Conservation (phyloP, 1,140 invertebrate species). For the Sminthurides bifidus region DNA sequence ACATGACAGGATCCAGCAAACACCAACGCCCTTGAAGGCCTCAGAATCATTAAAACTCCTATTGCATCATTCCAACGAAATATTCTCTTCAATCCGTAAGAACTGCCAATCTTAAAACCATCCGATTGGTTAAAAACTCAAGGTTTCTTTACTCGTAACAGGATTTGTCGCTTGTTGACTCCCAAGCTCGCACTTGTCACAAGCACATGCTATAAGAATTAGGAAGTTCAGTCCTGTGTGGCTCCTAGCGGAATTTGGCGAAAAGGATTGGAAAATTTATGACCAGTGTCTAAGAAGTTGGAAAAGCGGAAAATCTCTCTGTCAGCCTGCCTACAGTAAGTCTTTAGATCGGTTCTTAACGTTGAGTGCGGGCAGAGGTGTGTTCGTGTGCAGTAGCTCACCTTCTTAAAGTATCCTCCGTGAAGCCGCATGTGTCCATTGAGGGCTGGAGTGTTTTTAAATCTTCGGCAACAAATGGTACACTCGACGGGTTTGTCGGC, state of each 20-base stretch:
- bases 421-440: constrained; percentile 95
- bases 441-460: constrained; percentile 91
- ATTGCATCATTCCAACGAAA: background rate
- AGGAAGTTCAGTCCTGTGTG: too few species aligned
- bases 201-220: too few species aligned
- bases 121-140: background rate
- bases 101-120: background rate
- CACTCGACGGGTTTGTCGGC: constrained; percentile 76
- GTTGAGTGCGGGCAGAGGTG: background rate
- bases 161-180: too few species aligned
- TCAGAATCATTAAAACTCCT: background rate
- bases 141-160: too few species aligned
- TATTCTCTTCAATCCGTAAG: background rate
- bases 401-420: constrained; percentile 93
- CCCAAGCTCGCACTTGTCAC: too few species aligned
- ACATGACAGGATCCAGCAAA: background rate
- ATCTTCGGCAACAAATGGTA: constrained; percentile 82
- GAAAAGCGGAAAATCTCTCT: background rate
- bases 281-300: background rate
- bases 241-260: background rate
- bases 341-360: too few species aligned
- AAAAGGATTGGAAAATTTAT: background rate
- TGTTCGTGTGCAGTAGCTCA: constrained; percentile 34
- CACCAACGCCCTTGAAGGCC: background rate
- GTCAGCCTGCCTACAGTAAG: background rate